These are phyloP conservation scores for Hyaena hyaena DNA, from an alignment of 2,113 vertebrate genomes.

Conservation along the genomic window DNA sequence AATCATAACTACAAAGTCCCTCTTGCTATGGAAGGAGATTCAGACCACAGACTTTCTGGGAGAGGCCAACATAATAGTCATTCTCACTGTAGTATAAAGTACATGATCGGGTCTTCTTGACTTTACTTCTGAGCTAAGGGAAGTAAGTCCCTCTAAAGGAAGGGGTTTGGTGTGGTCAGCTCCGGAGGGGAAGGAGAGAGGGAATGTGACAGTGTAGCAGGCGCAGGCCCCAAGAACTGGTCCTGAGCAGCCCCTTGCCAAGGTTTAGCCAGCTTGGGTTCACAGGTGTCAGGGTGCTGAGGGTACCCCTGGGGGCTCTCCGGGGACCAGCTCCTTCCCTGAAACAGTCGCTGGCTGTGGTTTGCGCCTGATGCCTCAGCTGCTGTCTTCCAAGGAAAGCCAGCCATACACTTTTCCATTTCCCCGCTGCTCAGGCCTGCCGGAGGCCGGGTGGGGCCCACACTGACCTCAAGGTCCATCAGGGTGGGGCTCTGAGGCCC, in stretches of 20 bases:
- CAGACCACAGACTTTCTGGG: background rate
- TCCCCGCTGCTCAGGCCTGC: background rate
- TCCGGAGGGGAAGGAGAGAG: background rate
- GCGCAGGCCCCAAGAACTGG: background rate
- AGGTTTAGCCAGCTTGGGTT: background rate
- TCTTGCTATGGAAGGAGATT: background rate
- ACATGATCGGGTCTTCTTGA: background rate
- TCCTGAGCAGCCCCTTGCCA: background rate
- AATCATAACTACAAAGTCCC: too few relatives aligned
- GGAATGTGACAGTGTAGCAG: background rate
- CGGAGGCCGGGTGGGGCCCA: too few relatives aligned
- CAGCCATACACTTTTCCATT: background rate
- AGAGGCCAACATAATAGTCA: background rate
- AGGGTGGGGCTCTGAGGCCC: background rate
- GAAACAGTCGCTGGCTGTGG: accelerated
- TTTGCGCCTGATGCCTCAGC: background rate
- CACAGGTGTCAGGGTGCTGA: accelerated
- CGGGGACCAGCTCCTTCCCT: too few relatives aligned
- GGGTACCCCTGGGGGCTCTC: accelerated
- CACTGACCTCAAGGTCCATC: background rate
- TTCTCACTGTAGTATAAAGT: background rate
- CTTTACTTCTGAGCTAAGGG: background rate
- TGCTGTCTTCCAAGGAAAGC: background rate
- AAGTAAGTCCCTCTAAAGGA: background rate
- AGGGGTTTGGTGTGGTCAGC: background rate